Evolutionary conservation across 2,888 invertebrate species (phyloP), one percentile per base, ranked within the genome.

Genomic region (Dione vanillae): DNA sequence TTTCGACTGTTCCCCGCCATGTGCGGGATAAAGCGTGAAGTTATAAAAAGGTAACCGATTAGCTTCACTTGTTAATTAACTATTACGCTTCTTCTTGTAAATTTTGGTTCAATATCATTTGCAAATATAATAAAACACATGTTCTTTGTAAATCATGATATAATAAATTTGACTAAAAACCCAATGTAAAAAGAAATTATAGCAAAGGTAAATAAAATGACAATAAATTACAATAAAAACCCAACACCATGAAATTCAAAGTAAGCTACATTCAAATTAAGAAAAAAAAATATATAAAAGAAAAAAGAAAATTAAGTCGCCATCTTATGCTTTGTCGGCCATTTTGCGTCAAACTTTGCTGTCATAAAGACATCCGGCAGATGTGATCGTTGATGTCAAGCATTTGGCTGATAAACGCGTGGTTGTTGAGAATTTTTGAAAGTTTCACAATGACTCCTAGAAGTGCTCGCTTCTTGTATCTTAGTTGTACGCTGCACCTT

Each of bases 361-460:
- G 84, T 89, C 85, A 92, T 85, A 96, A 95, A 75, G 97, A 96
- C 90, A 97, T 94, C 80, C 94, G 94, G 86, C 96, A 96, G 84
- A 98, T 97, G 83, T 96, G 95, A 75, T 96, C 94, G 90, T 98
- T 97, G 82, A 98, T 96, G 78, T 95, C 95, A 77, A 97, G 91
- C 82, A 97, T 93, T 88, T 97, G 97, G 64, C 94, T 94, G 79
- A 97, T 94, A 85, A 97, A 98, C 72, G 94, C 90, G 78, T 95
- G 94, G 87, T 97, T 96, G 64, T 94, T 89, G 82, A 97, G 94
- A 65, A 97, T 94, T 74, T 93, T 93, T 20, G 96, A 95, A 67
- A 97, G 90, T 70, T 95, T 94, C 78, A 94, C 94, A 74, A 97
- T 93, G 70, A 96, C 94, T 71, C 92, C 89, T 66, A 95, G 88